Evolutionary conservation across 2,888 invertebrate species (phyloP).

Genomic region (Ctena decussata): DNA sequence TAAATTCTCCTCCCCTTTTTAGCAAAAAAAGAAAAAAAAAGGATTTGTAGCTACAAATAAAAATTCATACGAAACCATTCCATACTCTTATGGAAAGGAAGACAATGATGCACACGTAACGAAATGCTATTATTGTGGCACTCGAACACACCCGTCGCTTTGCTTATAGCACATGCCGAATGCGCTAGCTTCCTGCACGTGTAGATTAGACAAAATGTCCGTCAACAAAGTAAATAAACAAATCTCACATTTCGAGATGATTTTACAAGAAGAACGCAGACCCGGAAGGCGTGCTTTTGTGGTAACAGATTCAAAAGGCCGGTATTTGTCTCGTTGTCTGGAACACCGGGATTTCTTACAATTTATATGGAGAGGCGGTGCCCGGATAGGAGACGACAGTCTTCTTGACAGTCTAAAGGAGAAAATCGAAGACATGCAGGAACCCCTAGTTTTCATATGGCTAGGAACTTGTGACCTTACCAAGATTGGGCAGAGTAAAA

Average conservation of each 20-base stretch:
- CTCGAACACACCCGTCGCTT: background rate
- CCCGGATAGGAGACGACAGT: background rate
- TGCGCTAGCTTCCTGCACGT: too few species aligned
- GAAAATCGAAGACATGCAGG: background rate
- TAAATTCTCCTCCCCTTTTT: too few species aligned
- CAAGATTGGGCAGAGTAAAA: background rate
- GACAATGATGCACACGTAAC: too few species aligned
- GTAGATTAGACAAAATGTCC: slow-evolving; percentile 8
- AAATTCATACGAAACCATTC: too few species aligned
- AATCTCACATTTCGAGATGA: background rate
- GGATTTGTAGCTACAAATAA: too few species aligned
- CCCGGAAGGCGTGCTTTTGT: background rate
- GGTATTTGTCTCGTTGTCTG: background rate
- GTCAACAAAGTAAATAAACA: background rate
- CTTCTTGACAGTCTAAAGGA: background rate
- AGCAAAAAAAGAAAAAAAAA: too few species aligned
- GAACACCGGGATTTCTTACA: background rate
- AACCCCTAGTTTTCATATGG: slow-evolving; percentile 2
- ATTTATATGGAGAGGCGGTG: slow-evolving; percentile 25
- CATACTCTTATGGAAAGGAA: too few species aligned
- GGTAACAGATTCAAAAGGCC: slow-evolving; percentile 13
- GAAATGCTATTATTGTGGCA: background rate
- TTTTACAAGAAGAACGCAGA: background rate
- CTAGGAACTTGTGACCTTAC: slow-evolving; percentile 14
- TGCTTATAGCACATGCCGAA: too few species aligned